Evolutionary conservation across 2,113 vertebrate genomes (phyloP).

Genomic region (Poeciliopsis retropinna): DNA sequence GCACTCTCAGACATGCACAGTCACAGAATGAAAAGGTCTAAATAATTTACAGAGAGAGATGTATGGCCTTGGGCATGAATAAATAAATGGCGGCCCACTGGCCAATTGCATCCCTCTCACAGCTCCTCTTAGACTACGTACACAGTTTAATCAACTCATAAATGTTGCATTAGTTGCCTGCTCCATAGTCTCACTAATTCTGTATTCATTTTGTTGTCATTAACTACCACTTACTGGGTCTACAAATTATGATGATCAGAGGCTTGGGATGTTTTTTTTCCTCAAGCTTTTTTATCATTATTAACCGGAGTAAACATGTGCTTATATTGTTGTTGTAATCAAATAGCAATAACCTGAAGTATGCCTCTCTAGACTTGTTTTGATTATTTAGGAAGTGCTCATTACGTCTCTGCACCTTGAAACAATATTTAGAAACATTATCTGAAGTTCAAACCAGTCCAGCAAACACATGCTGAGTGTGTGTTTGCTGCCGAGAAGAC

Average conservation of each 20-base stretch:
- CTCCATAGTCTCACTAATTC: constrained; percentile 67
- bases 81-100: constrained; percentile 58
- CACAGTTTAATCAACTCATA: constrained; percentile 72
- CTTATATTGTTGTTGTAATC: constrained; percentile 15
- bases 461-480: neutral
- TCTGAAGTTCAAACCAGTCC: neutral
- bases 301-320: neutral
- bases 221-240: constrained; percentile 41
- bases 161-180: constrained; percentile 68
- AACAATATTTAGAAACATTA: neutral
- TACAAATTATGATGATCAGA: constrained; percentile 24
- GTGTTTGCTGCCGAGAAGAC: neutral
- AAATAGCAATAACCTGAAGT: neutral
- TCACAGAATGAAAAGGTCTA: constrained; percentile 61
- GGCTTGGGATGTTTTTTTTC: constrained; percentile 14
- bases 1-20: constrained; percentile 21
- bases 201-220: constrained; percentile 57
- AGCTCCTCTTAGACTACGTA: constrained; percentile 35
- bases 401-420: neutral
- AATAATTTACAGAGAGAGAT: constrained; percentile 75
- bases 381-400: neutral
- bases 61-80: constrained; percentile 70
- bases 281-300: neutral
- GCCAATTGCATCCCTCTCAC: constrained; percentile 40
- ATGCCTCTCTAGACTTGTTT: neutral